Conservation (phyloP, 2,888 invertebrate species). For the Rotaria magnacalcarata region DNA sequence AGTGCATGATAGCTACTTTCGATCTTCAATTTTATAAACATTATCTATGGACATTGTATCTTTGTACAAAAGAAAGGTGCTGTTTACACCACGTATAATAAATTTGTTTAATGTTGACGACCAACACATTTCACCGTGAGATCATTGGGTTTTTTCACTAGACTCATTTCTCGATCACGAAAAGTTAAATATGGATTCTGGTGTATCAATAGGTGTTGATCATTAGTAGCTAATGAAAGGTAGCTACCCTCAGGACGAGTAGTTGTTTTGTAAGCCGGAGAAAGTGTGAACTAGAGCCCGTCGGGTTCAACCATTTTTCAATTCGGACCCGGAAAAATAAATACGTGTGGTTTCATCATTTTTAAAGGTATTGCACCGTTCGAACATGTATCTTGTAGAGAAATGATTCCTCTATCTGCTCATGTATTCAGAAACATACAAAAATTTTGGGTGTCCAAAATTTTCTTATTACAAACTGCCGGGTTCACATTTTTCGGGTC, state of each 20-base stretch:
- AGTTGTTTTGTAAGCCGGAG: neutral
- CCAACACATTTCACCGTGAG: slow-evolving; percentile 15
- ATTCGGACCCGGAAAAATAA: no score
- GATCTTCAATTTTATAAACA: neutral
- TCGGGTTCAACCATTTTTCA: neutral
- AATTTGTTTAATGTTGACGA: neutral
- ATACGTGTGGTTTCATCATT: no score
- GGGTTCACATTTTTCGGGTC: no score
- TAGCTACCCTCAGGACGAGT: neutral
- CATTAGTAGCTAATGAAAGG: neutral
- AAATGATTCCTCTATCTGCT: no score
- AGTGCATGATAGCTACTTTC: neutral
- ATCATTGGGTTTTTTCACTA: neutral
- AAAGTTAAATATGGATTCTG: neutral
- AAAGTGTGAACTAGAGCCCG: neutral
- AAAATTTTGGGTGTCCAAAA: no score
- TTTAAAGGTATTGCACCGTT: no score
- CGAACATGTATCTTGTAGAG: no score
- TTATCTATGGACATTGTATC: neutral
- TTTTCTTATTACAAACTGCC: no score
- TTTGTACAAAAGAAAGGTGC: neutral
- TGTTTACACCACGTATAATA: neutral
- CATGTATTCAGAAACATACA: no score
- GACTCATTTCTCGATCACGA: neutral
- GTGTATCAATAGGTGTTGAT: neutral